phyloP scores from a whole-genome alignment of 2,113 vertebrate genomes.

The Periophthalmodon schlosseri region DNA sequence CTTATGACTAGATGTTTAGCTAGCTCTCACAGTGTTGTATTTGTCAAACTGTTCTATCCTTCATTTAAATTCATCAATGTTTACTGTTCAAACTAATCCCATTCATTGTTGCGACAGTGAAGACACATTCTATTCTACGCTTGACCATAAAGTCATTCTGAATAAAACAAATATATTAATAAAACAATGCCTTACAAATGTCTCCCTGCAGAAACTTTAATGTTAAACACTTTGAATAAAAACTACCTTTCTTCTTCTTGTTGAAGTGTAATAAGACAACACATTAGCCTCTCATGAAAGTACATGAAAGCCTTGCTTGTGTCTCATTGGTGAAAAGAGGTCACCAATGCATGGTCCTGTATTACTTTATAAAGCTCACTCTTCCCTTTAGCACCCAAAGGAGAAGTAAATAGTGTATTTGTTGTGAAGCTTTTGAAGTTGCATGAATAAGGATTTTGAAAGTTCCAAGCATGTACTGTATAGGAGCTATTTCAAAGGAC shows the following conservation, averaged over 20 bases:
- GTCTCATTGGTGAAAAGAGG: conserved; percentile 1
- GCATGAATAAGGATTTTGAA: not conserved
- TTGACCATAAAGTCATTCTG: no score
- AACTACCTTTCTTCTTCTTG: not conserved
- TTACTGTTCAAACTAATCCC: not conserved
- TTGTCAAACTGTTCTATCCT: not conserved
- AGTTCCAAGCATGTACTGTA: not conserved
- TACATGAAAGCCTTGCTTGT: not conserved
- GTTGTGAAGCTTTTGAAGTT: conserved; percentile 2
- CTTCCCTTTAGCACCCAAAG: not conserved
- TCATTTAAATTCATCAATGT: not conserved
- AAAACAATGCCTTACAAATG: not conserved
- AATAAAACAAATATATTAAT: not conserved
- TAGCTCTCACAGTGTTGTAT: no score
- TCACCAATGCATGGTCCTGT: not conserved
- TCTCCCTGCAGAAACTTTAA: no score
- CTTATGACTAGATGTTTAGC: not conserved
- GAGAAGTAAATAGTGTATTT: conserved; percentile 1
- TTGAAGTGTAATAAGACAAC: not conserved
- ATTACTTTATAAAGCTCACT: conserved; percentile 7
- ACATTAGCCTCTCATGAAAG: not conserved
- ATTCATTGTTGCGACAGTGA: no score
- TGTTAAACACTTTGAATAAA: not conserved
- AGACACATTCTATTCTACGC: no score
- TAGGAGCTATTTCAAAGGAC: not conserved